Base-by-base conservation (phyloP, 2,797 vertebrate genomes). In the Aselliscus stoliczkanus region DNA sequence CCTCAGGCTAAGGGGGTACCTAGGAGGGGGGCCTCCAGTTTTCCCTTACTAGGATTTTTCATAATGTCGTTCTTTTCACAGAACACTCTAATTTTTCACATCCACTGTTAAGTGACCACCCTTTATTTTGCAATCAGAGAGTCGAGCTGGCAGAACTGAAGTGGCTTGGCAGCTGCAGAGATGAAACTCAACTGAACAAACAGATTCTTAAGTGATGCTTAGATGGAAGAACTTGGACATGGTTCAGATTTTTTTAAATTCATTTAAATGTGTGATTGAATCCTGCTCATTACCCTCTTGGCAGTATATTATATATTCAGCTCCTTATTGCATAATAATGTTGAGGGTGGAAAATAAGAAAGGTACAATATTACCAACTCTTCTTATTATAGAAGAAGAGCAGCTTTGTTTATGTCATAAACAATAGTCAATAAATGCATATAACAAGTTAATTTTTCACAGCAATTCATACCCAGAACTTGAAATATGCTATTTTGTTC, bases 121-220 rank as follows among this genome's bases (percentile, higher is more conserved):
- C 98, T 98, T 98, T 98, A 98, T 98, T 99, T 98, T 98, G 98
- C 98, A 98, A 98, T 98, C 98, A 98, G 97, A 98, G 96, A 98
- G 84, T 97, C 86, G 95, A 98, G 98, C 98, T 99, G 98, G 98
- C 98, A 98, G 97, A 97, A 98, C 97, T 97, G 96, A 98, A 97
- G 96, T 96, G 97, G 96, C 98, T 99, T 99, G 98, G 98, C 98
- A 98, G 97, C 97, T 98, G 98, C 94, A 94, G 97, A 98, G 98
- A 98, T 97, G 97, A 98, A 98, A 98, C 98, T 98, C 98, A 98
- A 98, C 98, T 98, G 98, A 98, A 99, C 98, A 98, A 98, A 99
- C 98, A 99, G 98, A 98, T 98, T 98, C 98, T 98, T 98, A 98
- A 99, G 98, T 98, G 98, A 98, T 98, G 98, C 98, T 98, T 98